Evolutionary conservation across 2,888 invertebrate species (phyloP), one percentile per base, ranked within the genome.

Genomic region (Drosophila kambysellisi): DNA sequence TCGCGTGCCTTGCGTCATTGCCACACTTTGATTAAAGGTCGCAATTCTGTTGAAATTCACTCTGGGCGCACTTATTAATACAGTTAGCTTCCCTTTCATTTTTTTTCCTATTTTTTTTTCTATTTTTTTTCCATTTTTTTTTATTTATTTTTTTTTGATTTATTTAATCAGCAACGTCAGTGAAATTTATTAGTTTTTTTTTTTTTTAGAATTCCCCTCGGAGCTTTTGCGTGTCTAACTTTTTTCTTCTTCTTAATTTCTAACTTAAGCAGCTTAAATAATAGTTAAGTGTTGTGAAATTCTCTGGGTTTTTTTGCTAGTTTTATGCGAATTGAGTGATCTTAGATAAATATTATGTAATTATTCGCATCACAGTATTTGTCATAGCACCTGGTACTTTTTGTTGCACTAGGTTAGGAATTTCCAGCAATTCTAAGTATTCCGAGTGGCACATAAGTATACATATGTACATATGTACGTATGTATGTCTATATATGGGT

Each of bases 1-100:
- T 80, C 84, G 86, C 84, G 84, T 84, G 84, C 81, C 77, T 70
- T 84, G 83, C 83, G 83, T 88, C 86, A 84, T 71, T 66, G 65
- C 32, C 59, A 15, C n/a, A 32, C 54, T 66, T 66, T 54, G 57
- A 67, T 74, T 88, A 85, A 84, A 85, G 86, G 75, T 88, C 77
- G 74, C 51, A 56, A 59, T 75, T 86, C 74, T 51, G 54, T 60
- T 58, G 74, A 67, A 72, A 50, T 62, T 70, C 52, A 6, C 43
- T 51, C 43, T 46, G 65, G 62, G n/a, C 56, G 30, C n/a, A 8
- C 30, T 29, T 41, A 41, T 20, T 39, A 32, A n/a, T 50, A 43
- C 48, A 46, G 37, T 54, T 35, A 20, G 4, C 11, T 29, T 3
- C 6, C 9, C 20, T n/a, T 39, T 30, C 17, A 4, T 39, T 67